Percentiles rank a stretch among this genome's conserved stretches.
Conservation (phyloP, 2,797 vertebrate genomes). For the Phalanger gymnotis region DNA sequence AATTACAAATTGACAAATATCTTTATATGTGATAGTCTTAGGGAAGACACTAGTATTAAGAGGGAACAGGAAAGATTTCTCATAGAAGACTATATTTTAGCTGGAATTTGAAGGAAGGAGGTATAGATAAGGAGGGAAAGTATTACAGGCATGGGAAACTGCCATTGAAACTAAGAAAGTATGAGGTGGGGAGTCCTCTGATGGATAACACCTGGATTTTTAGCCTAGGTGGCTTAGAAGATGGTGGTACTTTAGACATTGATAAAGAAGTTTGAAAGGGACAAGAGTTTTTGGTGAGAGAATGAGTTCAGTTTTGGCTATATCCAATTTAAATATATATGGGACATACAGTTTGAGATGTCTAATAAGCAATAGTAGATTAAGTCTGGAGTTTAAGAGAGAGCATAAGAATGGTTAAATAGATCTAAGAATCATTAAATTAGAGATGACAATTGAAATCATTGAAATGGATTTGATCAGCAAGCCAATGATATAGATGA, state of each 20-base stretch:
- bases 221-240: background rate
- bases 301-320: background rate
- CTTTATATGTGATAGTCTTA: background rate
- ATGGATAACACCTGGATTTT: background rate
- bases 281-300: background rate
- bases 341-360: background rate
- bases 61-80: background rate
- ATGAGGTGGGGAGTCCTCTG: background rate
- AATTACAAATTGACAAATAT: too few relatives aligned
- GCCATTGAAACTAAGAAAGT: background rate
- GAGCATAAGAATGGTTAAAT: background rate
- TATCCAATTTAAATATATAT: background rate
- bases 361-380: background rate
- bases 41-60: background rate
- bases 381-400: background rate
- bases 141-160: background rate
- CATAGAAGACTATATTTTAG: background rate
- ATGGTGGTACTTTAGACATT: rapidly evolving
- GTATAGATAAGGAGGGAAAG: background rate
- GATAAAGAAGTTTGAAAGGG: background rate
- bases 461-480: background rate
- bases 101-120: background rate
- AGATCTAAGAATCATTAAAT: background rate
- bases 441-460: background rate
- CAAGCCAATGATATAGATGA: background rate